Evolutionary conservation across 1,140 invertebrate genomes (phyloP), one percentile per base, ranked within the genome.

Genomic region (Meteorus sp.): DNA sequence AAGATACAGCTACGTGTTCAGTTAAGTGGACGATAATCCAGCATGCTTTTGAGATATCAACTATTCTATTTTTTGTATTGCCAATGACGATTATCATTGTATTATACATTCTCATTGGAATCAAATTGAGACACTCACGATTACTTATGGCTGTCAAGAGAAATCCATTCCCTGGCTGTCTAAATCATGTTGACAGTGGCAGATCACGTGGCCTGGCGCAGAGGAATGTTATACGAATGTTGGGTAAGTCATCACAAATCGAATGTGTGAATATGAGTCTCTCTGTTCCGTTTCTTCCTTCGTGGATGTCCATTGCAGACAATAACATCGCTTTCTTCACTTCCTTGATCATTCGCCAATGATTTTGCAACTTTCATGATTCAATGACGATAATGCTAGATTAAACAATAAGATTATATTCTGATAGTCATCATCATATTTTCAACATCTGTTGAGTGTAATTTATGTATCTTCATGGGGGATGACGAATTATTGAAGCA

Each of bases 81-180:
- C 93, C 93, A 0, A 93, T 95, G 91, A 86, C 88, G 11, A 77
- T 94, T 27, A 94, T 95, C 65, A 90, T 88, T 3, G 87, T 89
- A 2, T 81, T 94, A 1, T 95, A 96, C 73, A 82, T 89, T n/a
- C 76, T 92, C 51, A 94, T 95, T 67, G 92, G 89, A 5, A 69
- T 92, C 11, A 86, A 88, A 64, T 76, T 94, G 29, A 85, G 86
- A 61, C 78, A 84, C 50, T 86, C 89, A 0, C 83, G 77, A 33
- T 73, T 84, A 57, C 77, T 83, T 39, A 84, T 82, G 27, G 76
- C 61, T 6, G 48, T 67, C 0, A 77, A 82, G 17, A 75, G 74
- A 22, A 75, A 74, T 57, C 72, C 70, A 4, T 59, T 69, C 5
- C 66, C 72, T 0, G 63, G 58, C 15, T 63, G 63, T 15, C 29